phyloP scores from a whole-genome alignment of 1,140 invertebrate genomes.

The Asbolus verrucosus region DNA sequence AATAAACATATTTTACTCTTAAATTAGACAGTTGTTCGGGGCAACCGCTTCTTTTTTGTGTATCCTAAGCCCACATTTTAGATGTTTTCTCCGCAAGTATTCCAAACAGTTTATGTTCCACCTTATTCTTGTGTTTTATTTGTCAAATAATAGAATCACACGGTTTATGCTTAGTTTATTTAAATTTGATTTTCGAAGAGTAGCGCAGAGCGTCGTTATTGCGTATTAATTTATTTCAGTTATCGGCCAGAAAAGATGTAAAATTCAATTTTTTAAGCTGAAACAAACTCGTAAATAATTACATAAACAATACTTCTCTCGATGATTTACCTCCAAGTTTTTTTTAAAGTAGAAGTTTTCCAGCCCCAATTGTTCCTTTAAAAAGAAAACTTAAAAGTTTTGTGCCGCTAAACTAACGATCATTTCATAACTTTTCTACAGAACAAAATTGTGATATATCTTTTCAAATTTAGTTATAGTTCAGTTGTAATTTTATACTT shows the following conservation, averaged over 20 bases:
- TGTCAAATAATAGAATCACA: background rate
- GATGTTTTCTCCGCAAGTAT: background rate
- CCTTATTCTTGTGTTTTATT: background rate
- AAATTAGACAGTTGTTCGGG: background rate
- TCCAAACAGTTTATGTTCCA: slow-evolving; percentile 12
- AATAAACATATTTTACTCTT: slow-evolving; percentile 23
- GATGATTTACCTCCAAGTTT: slow-evolving; percentile 9
- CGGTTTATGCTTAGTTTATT: too few species aligned
- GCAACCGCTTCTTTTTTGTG: background rate
- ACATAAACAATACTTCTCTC: background rate
- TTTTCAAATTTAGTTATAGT: too few species aligned
- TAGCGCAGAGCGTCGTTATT: too few species aligned
- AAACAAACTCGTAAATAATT: too few species aligned
- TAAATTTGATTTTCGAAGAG: too few species aligned
- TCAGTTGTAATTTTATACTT: too few species aligned
- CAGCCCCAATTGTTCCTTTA: background rate
- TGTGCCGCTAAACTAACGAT: background rate
- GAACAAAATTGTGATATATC: too few species aligned
- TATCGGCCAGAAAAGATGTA: too few species aligned
- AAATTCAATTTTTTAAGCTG: too few species aligned
- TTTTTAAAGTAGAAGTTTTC: background rate
- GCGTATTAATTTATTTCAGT: too few species aligned
- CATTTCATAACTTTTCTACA: background rate
- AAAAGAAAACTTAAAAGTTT: slow-evolving; percentile 13
- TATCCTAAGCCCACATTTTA: too few species aligned